Evolutionary conservation across 2,797 vertebrate genomes (phyloP), one percentile per base, ranked within the genome.

Genomic region (Enoplosus armatus): DNA sequence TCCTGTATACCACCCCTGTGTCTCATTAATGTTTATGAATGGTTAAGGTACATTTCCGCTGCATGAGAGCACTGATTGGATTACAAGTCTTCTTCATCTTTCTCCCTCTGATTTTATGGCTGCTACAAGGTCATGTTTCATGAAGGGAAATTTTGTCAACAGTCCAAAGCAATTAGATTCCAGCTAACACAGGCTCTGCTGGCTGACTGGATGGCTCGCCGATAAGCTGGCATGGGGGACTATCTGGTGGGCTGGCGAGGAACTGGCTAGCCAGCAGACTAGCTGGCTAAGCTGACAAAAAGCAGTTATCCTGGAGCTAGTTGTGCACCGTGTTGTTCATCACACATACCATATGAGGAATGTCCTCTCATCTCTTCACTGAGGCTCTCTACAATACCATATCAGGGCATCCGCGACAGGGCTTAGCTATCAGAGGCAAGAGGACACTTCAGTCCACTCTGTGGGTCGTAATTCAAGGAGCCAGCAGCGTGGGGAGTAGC

Each of bases 391-490:
- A 58, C 88, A 90, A 76, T 53, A 87, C 93, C 92, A 94, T 93
- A 94, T 93, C 68, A 85, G 93, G 93, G 86, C 91, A 93, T 92
- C 79, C 41, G 78, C 80, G 81, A 86, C 66, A 66, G 78, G 65
- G 85, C 24, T 89, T 84, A 31, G 77, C 85, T 76, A 80, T 82
- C 74, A 88, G 74, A 85, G 78, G 76, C 80, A 77, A 72, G 72
- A 81, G 85, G 83, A 89, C 75, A 80, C 83, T 87, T 83, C 61
- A 83, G 77, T 67, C 72, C 76, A 72, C 77, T 75, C 53, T 24
- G 51, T 51, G 56, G 78, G 66, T 60, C n/a, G 12, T 77, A 88
- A 89, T 58, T 89, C 83, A 90, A 68, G 77, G 20, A 80, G 70
- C 45, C 82, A 73, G 72, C 66, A 75, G 58, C 5, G n/a, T 41